Evolutionary conservation across 2,888 invertebrate genomes (phyloP), one percentile per base, ranked within the genome.

Genomic region (Epicampocera succincta): DNA sequence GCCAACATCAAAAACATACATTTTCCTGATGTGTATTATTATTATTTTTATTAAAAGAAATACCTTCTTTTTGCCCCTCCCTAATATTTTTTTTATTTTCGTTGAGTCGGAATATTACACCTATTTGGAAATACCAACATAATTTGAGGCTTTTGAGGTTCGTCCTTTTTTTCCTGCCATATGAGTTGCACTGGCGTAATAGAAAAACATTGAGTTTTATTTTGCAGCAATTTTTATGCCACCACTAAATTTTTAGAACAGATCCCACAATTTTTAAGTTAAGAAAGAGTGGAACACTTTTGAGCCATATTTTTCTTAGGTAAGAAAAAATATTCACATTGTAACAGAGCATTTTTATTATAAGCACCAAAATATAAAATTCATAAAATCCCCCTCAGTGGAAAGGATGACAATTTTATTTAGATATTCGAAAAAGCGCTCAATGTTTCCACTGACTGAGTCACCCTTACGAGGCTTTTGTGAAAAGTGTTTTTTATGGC

Each of bases 101-200:
- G 13, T n/a, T 40, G 25, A 38, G 42, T 13, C 52, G 58, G 40
- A 66, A 29, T 52, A 33, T 33, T 73, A 38, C 66, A 73, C 78
- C 78, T 79, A 73, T 52, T 61, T 66, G 42, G 33, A 33, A 25
- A 63, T 44, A 69, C 61, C 83, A 60, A 72, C 56, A 76, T 76
- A 71, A 83, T 83, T 81, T 83, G 83, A 73, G 82, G 79, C 71
- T 84, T 83, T 84, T 80, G 68, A 56, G 81, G 72, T 73, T 82
- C n/a, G n/a, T 80, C 68, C 54, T 77, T 79, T 73, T 21, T 74
- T 48, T 21, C 48, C 58, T 40, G 46, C 25, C 46, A 56, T 48
- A 5, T 46, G 56, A 56, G 56, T 58, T 74, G 25, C 15, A 54
- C 29, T 75, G 65, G 71, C 61, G 40, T n/a, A 66, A 58, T 15